Evolutionary conservation across 2,888 invertebrate species (phyloP), one percentile per base, ranked within the genome.

Genomic region (Drosophila neonasuta): DNA sequence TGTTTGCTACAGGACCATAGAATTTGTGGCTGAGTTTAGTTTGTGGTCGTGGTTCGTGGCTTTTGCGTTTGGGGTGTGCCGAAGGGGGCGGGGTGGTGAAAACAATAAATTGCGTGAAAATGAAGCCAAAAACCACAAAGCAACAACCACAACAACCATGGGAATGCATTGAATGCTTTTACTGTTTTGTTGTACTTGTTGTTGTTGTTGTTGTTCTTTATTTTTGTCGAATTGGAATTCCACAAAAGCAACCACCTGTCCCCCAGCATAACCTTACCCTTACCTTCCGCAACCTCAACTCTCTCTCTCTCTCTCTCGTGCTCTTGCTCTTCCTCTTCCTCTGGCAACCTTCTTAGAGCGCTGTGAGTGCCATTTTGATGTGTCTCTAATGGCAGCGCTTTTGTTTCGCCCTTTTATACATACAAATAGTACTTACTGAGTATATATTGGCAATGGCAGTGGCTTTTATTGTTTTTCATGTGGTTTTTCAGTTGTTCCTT

Each of bases 321-420:
- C 24, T 24, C 17, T 6, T 24, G 24, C 24, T 24, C 13, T 45
- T 34, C 49, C 32, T 8, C n/a, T 15, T 2, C 11, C 11, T 9
- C 6, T 9, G 1, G 15, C 15, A 3, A 34, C 55, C 42, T 57
- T 70, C 46, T 61, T 30, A 42, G 20, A 42, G 20, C 34, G 42
- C 62, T 34, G 15, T 62, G 74, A 86, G 84, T 86, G 84, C 86
- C 80, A 86, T 80, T 80, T 86, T 83, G 84, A 80, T 80, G 84
- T 80, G 80, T 80, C 80, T 80, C 86, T 80, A 80, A 80, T 80
- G 80, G 80, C 80, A 64, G 68, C 70, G 80, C 84, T 80, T 86
- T 80, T 80, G 83, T 86, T 80, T 79, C 63, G 58, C 82, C 49
- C 62, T 66, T 64, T 17, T 34, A 34, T 29, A 15, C 29, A 51